A percentile compares a stretch with the other conserved stretches of the same genome.
phyloP scores from a whole-genome alignment of 2,797 vertebrate genomes.

The Lerista edwardsae region DNA sequence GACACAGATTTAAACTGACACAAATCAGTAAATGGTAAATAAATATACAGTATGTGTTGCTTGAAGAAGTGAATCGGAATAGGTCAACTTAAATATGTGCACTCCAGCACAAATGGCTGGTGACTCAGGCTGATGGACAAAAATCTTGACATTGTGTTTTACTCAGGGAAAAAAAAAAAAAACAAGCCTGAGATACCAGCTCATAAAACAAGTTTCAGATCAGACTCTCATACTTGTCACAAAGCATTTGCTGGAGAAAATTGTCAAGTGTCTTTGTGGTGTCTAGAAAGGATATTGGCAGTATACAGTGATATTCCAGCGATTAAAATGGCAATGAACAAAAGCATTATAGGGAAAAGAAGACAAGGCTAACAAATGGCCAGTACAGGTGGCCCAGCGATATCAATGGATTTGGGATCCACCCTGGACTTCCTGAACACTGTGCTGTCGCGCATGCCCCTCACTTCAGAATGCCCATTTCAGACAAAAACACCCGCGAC shows the following conservation, averaged over 20 bases:
- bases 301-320: background rate
- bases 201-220: conserved; percentile 23
- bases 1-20: background rate
- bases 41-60: background rate
- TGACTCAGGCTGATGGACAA: background rate
- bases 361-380: background rate
- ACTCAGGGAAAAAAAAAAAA: conserved; percentile 13
- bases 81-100: background rate
- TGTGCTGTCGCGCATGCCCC: too few species aligned
- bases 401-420: too few species aligned
- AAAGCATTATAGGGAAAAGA: background rate
- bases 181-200: background rate
- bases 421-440: too few species aligned
- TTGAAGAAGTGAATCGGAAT: background rate
- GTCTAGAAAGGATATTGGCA: background rate
- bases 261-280: background rate
- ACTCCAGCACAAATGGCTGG: background rate
- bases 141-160: background rate
- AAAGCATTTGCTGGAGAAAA: conserved; percentile 5
- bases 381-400: too few species aligned
- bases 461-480: too few species aligned
- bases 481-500: too few species aligned
- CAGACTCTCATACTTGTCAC: conserved; percentile 14
- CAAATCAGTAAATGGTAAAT: background rate
- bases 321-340: background rate